Evolutionary conservation across 92 coral and sea anemone species (phyloP), one percentile per base, ranked within the genome.

Genomic region (Galaxea fascicularis): DNA sequence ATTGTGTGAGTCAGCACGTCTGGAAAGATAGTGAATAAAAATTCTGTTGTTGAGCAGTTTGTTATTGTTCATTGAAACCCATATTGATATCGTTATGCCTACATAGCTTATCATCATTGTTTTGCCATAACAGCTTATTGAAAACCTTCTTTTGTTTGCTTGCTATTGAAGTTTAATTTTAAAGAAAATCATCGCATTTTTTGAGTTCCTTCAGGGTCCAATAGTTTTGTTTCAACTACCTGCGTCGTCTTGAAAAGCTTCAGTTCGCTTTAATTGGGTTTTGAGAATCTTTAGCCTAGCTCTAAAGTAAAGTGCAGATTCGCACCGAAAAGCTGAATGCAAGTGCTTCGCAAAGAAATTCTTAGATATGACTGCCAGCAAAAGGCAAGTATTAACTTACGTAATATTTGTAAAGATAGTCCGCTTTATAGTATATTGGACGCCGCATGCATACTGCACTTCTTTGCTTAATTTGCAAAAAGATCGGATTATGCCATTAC

Each of bases 161-260:
- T 4, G 6, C 22, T 4, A 59, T 76, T 24, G 0, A 27, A 60
- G 29, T 16, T 16, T 24, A 45, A 44, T 31, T 24, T 44, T 35
- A 59, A 44, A 76, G 46, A 6, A 27, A 45, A 65, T 46, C 22
- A 24, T 64, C 64, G 73, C 83, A 78, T 78, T 64, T 64, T 45
- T 78, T 20, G 62, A 78, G 62, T 78, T 78, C 73, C 39, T 22
- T 47, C 30, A 27, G 65, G 71, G 25, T 54, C 29, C 63, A 78
- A 10, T 78, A 28, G 39, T 65, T 65, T 15, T 14, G 22, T 16
- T 15, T 57, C 21, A 28, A 66, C 17, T 63, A 10, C 4, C n/a
- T 15, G 56, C 16, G 66, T 76, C 22, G 46, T 47, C 14, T 8
- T 8, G 31, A 6, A 63, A 63, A 8, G 6, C 17, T 63, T 27